Evolutionary conservation across 2,113 vertebrate species (phyloP), one percentile per base, ranked within the genome.

Genomic region (Rhipidura dahli): DNA sequence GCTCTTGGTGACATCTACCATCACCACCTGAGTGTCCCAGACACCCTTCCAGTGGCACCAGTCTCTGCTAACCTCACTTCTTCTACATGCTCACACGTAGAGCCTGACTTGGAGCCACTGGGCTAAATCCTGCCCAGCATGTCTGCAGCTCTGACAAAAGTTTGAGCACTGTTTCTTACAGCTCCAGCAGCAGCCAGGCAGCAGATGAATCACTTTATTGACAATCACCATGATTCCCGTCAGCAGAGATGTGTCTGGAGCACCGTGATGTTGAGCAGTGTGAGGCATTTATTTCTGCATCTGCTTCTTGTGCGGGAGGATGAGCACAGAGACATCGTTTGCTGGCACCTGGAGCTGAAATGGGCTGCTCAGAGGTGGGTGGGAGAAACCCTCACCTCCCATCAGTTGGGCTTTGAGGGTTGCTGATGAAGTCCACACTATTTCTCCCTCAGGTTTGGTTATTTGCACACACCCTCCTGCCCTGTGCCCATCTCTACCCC

Each of bases 71-170:
- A 66, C 28, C 2, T 3, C 71, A 1, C 1, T 39, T 64, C 39
- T 54, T 33, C 31, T 44, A 86, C n/a, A n/a, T 50, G 3, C n/a
- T 91, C 2, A 4, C 42, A 23, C 0, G 0, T 10, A 61, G 28
- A 88, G 3, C 8, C 15, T 0, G 0, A 23, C 0, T 0, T 1
- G 2, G 31, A 89, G 15, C 77, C 45, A 53, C 13, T 1, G 4
- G 20, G 21, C 35, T 70, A 39, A 77, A 66, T 42, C 69, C 76
- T 87, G 31, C 26, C 39, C 50, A 33, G 26, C 0, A 0, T 12
- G 35, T 70, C 59, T 83, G 20, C 6, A 10, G 35, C 64, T 84
- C 78, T 59, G 69, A 78, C 42, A 70, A 30, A 81, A 73, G 6
- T 39, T 42, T 54, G 27, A 87, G 24, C 40, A 65, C 27, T 2